Base-by-base conservation (phyloP, 2,888 invertebrate species). In the Hydrotaea diabolus region DNA sequence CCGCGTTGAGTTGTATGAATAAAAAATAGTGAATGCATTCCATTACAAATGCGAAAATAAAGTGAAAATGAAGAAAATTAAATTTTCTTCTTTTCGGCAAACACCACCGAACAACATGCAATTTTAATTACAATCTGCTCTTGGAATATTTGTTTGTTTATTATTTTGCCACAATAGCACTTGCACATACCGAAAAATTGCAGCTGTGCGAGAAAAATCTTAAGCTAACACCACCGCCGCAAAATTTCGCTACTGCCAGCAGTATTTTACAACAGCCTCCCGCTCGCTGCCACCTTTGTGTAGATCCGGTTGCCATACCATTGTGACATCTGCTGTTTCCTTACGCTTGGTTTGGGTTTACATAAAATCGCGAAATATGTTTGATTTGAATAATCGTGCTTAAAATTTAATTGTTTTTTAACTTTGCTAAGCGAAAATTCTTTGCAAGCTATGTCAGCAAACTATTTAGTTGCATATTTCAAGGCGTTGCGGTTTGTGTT, bases 91-190 rank as follows among this genome's bases (percentile, higher is more conserved):
- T n/a, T 39, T 74, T 31, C 53, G 59, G 64, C 7, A 82, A n/a
- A n/a, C n/a, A n/a, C n/a, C n/a, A n/a, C n/a, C n/a, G n/a, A n/a
- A 80, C 55, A 82, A 85, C 80, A 80, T 85, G 66, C 74, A 82
- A 82, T 80, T 85, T 82, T 77, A 82, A 85, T 85, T 85, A 82
- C 82, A 85, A 74, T 80, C 83, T 77, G 59, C 78, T 73, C 75
- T 83, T 49, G 55, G 53, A 62, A 77, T 21, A 59, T 69, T 73
- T 26, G 69, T 69, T 73, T 26, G 69, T 69, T 80, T 74, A 77
- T 75, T 80, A 59, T 82, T 69, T 64, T 59, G 23, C 57, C 69
- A 17, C 46, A 77, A 57, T 53, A 17, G 46, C 13, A 49, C 19
- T 31, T 31, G 3, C 3, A 31, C n/a, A n/a, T n/a, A 46, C 57